Percentiles rank a stretch among this genome's conserved stretches.
Evolutionary conservation across 2,888 invertebrate genomes (phyloP).

Genomic region (Neoaliturus tenellus): DNA sequence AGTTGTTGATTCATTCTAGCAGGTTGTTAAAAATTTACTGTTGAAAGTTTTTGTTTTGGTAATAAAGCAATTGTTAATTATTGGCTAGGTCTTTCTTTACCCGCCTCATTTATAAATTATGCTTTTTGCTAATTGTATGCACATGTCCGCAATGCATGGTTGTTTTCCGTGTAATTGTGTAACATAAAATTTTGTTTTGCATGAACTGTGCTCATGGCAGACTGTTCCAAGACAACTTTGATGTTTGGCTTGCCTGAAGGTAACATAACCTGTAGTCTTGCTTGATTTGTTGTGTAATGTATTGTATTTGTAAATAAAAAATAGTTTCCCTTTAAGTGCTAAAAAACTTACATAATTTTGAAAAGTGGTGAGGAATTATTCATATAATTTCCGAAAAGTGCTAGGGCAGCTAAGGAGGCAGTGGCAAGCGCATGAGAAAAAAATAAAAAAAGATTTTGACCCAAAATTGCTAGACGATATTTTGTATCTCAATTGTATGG

Average conservation of each 20-base stretch:
- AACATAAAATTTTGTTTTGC: constrained; percentile 47
- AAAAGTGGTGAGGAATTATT: no score
- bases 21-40: constrained; percentile 6
- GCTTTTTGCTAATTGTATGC: neutral
- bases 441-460: no score
- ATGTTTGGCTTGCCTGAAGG: constrained; percentile 60
- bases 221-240: constrained; percentile 55
- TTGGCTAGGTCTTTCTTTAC: neutral
- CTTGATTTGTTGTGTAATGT: neutral
- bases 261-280: constrained; percentile 33
- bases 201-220: constrained; percentile 58
- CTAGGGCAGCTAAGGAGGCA: no score
- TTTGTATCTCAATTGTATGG: no score
- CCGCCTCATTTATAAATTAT: neutral
- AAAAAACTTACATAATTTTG: no score
- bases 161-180: neutral
- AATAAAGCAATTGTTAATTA: constrained; percentile 11
- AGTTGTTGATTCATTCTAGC: neutral
- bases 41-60: constrained; percentile 6
- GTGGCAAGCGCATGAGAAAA: no score
- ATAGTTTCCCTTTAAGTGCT: no score
- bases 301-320: neutral
- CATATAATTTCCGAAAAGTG: no score
- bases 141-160: constrained; percentile 11
- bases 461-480: no score